Percentiles rank a stretch among this genome's conserved stretches.
Evolutionary conservation across 2,113 vertebrate species (phyloP).

Genomic region (Spea bombifrons): DNA sequence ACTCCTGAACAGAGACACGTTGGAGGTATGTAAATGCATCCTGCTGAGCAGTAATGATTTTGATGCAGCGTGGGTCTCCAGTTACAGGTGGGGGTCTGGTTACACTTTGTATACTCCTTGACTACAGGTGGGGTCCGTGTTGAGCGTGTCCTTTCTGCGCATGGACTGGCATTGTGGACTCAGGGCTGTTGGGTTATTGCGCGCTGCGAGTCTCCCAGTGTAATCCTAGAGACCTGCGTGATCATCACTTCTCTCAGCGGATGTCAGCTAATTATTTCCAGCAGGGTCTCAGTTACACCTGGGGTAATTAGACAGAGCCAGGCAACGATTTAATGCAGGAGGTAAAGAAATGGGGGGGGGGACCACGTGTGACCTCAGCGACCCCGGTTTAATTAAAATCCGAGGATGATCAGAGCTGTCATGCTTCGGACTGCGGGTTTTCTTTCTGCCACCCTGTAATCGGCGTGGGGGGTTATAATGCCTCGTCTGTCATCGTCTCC

Average conservation of each 20-base stretch:
- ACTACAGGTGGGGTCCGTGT: too few species aligned
- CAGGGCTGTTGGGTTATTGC: neutral
- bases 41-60: too few species aligned
- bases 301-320: conserved; percentile 27
- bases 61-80: too few species aligned
- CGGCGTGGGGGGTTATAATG: neutral
- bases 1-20: too few species aligned
- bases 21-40: too few species aligned
- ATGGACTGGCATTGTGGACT: too few species aligned
- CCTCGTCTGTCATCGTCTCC: neutral
- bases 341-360: neutral
- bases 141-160: too few species aligned
- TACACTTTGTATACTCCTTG: too few species aligned
- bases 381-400: conserved; percentile 36
- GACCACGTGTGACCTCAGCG: conserved; percentile 12
- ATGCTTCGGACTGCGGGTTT: neutral
- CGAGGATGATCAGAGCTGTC: conserved; percentile 3
- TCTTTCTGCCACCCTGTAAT: neutral
- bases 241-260: conserved; percentile 33
- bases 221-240: conserved; percentile 24
- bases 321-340: conserved; percentile 11
- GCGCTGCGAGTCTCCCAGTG: conserved; percentile 24
- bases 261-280: conserved; percentile 42
- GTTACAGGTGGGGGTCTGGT: too few species aligned
- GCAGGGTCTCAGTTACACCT: conserved; percentile 32